Conservation (phyloP, 2,113 vertebrate genomes). For the Melospiza georgiana region DNA sequence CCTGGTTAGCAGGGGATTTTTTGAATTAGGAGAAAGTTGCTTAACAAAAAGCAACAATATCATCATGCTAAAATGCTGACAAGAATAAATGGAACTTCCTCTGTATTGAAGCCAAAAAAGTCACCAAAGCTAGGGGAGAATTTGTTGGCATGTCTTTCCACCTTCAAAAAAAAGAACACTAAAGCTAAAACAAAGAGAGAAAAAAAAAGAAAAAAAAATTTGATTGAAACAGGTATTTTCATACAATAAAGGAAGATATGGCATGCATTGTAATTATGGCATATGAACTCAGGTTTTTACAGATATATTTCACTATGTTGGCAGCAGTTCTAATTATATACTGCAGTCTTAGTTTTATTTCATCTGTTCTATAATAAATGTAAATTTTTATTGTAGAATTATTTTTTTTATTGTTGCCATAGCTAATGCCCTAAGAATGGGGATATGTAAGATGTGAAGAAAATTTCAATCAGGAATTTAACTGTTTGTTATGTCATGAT, state of each 20-base stretch:
- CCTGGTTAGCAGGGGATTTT: not conserved
- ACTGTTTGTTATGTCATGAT: not conserved
- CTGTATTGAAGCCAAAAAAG: not conserved
- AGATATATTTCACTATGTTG: not conserved
- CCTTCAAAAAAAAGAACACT: not conserved
- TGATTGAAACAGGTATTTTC: not conserved
- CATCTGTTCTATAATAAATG: not conserved
- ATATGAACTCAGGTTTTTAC: not conserved
- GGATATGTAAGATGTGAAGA: not conserved
- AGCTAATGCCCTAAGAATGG: not conserved
- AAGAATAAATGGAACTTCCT: not conserved
- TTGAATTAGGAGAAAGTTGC: not conserved
- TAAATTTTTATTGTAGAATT: not conserved
- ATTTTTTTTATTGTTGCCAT: accelerated
- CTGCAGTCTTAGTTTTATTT: not conserved
- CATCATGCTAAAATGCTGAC: not conserved
- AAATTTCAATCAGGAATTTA: not conserved
- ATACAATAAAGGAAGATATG: not conserved
- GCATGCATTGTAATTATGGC: not conserved
- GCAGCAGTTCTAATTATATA: not conserved
- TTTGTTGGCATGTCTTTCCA: not conserved
- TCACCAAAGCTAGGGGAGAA: not conserved
- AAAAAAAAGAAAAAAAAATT: not conserved
- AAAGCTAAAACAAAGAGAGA: not conserved
- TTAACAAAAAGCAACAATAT: not conserved